A percentile compares a stretch with the other conserved stretches of the same genome.
Evolutionary conservation across 1,140 invertebrate genomes (phyloP).

Genomic region (Dryas iulia): DNA sequence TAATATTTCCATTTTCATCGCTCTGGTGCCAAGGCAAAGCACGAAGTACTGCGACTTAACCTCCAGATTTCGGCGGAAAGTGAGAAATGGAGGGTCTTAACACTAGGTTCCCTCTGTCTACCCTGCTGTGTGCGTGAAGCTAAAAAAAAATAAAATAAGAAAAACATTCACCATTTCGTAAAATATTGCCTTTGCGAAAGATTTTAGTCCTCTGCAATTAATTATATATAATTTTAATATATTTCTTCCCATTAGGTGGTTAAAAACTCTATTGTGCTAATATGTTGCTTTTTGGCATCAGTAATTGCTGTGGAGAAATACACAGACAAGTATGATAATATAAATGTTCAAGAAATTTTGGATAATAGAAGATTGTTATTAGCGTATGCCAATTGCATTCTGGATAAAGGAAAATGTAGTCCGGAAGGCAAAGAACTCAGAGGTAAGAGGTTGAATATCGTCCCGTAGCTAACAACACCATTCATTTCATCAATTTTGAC

Average conservation of each 20-base stretch:
- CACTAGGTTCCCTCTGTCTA: no score
- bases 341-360: constrained; percentile 86
- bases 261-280: constrained; percentile 50
- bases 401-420: constrained; percentile 85
- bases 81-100: no score
- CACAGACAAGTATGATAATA: constrained; percentile 86
- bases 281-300: constrained; percentile 54
- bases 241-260: constrained; percentile 34
- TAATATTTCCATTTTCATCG: no score
- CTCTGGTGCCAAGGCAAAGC: no score
- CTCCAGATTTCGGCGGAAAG: no score
- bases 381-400: constrained; percentile 85
- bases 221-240: constrained; percentile 29
- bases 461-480: no score
- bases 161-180: no score
- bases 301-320: constrained; percentile 72
- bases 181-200: no score
- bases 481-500: no score
- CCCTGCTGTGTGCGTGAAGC: no score
- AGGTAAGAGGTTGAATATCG: constrained; percentile 77
- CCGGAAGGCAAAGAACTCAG: constrained; percentile 86
- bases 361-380: constrained; percentile 83
- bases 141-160: no score
- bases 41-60: no score
- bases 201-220: constrained; percentile 45